Base-by-base conservation (phyloP, 2,113 vertebrate genomes). In the Xenus cinereus region DNA sequence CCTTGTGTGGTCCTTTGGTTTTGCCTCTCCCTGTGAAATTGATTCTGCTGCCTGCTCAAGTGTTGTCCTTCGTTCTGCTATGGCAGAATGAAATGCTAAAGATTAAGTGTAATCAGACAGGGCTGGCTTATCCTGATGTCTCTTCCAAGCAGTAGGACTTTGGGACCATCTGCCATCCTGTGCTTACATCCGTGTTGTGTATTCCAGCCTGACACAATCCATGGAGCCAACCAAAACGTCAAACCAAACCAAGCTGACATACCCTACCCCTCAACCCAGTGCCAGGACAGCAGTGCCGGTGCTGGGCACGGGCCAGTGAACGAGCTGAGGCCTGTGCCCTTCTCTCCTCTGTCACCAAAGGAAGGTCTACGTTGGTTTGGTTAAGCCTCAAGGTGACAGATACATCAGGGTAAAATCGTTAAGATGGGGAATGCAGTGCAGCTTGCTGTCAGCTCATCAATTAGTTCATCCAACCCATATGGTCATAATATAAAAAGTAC, bases 391-490 rank as follows among this genome's bases (percentile, higher is more conserved):
- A 14, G 85, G 82, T 68, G 27, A 57, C 63, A 81, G 73, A 10
- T 33, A 32, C 3, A 59, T 37, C 32, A 28, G 13, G 13, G 24
- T 12, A 26, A 76, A 33, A 76, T 45, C 48, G 43, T 82, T 73
- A 46, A 59, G 53, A 84, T 68, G 81, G 62, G 66, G 77, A 89
- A 41, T 66, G 48, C 0, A 1, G 60, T 45, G 81, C 74, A 41
- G 57, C 45, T 92, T 43, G 41, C 74, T 94, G 87, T 90, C 87
- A 91, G 57, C 74, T 94, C 71, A 76, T 85, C 80, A 73, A 48
- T 91, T 80, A 56, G 33, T 87, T 87, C 62, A 91, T 53, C 62
- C 24, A 20, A 45, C 54, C 66, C 94, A 87, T 91, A 82, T 91
- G 94, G 81, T 26, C 62, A 26, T 27, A 51, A 69, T 53, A 69